Evolutionary conservation across 2,888 invertebrate species (phyloP), one percentile per base, ranked within the genome.

Genomic region (Entomobrya multifasciata): DNA sequence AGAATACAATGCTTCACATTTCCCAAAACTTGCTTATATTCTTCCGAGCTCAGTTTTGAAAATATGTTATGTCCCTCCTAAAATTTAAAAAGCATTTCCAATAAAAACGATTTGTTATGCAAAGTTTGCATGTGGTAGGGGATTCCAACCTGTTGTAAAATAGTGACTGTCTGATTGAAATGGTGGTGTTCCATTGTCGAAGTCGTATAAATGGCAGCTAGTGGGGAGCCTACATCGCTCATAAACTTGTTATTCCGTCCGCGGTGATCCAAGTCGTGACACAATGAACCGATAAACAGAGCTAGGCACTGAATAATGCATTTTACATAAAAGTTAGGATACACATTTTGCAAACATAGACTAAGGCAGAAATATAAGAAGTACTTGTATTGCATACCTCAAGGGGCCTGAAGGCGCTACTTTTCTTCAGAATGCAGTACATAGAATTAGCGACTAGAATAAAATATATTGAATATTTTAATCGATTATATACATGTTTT

Each of bases 51-150:
- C 47, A 96, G 93, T 91, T 95, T 95, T 44, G 95, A 94, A 92
- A 97, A 96, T 85, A 97, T 96, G 91, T 97, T 97, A 92, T 97
- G 96, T 0, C 96, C 96, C 85, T 96, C 96, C 95, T 97, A 93
- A 89, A 93, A 92, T 17, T 57, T 30, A 22, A 22, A 77, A 30
- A 27, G 4, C 55, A n/a, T n/a, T n/a, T n/a, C n/a, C n/a, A n/a
- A n/a, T n/a, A n/a, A n/a, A n/a, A n/a, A n/a, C n/a, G n/a, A n/a
- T n/a, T n/a, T n/a, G n/a, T n/a, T n/a, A n/a, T n/a, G n/a, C n/a
- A n/a, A n/a, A n/a, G 20, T 17, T 55, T 20, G n/a, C 11, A 49
- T n/a, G 49, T 49, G 22, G 13, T 17, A 13, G 36, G 13, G 30
- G 2, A 30, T 65, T 65, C 30, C 77, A 60, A 95, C 95, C 94